Percentiles rank a stretch among this genome's conserved stretches.
Evolutionary conservation across 1,140 invertebrate species (phyloP).

Genomic region (Drosophila kepulauana): DNA sequence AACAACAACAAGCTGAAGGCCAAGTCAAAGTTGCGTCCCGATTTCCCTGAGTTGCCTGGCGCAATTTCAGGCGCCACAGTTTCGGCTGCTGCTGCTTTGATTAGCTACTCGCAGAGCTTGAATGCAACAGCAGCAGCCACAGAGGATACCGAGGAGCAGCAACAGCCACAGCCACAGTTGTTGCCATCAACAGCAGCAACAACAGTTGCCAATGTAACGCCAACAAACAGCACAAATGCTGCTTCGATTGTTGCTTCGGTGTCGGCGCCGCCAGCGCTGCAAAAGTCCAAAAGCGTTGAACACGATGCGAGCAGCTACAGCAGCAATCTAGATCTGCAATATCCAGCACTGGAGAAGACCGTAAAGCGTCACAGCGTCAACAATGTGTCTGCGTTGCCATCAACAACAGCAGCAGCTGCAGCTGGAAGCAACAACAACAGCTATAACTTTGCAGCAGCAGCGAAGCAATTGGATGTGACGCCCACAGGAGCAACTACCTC

Average conservation of each 20-base stretch:
- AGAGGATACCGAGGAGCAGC: conserved; percentile 49
- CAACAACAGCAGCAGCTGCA: background rate
- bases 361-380: conserved; percentile 80
- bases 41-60: conserved; percentile 72
- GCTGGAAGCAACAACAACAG: conserved; percentile 13
- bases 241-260: conserved; percentile 6
- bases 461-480: conserved; percentile 41
- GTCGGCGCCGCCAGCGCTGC: conserved; percentile 58
- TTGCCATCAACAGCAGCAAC: background rate
- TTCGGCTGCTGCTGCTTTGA: conserved; percentile 25
- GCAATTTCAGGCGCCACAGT: background rate
- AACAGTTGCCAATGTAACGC: background rate
- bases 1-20: conserved; percentile 53
- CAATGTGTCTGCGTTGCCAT: conserved; percentile 55
- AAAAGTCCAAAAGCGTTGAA: conserved; percentile 84
- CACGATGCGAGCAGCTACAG: conserved; percentile 74
- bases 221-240: conserved; percentile 14
- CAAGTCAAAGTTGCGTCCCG: conserved; percentile 56
- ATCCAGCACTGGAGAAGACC: conserved; percentile 83
- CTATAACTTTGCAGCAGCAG: conserved; percentile 75
- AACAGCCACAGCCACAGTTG: background rate
- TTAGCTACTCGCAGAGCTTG: conserved; percentile 70
- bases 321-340: conserved; percentile 80
- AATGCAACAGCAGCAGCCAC: conserved; percentile 49
- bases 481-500: conserved; percentile 35